phyloP scores from a whole-genome alignment of 2,888 invertebrate species.

The Molanna angustata region DNA sequence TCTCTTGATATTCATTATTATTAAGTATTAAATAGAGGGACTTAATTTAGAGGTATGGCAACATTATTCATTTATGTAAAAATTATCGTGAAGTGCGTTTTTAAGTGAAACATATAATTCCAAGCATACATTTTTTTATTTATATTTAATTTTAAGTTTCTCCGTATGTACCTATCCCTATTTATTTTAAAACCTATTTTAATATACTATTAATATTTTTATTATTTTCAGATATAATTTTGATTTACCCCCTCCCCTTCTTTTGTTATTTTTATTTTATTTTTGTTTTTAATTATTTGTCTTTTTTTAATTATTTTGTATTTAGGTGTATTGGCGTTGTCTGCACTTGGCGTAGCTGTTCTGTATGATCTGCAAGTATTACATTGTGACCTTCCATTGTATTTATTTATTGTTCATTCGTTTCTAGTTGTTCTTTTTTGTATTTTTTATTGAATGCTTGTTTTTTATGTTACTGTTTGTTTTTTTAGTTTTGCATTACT shows the following conservation, averaged over 20 bases:
- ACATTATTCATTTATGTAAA: too few species aligned
- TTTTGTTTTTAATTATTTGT: constrained; percentile 31
- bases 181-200: too few species aligned
- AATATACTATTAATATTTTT: too few species aligned
- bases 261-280: constrained; percentile 38
- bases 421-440: constrained; percentile 37
- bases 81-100: too few species aligned
- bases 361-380: constrained; percentile 22
- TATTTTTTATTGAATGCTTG: constrained; percentile 21
- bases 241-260: constrained; percentile 25
- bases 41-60: too few species aligned
- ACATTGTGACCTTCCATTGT: constrained; percentile 34
- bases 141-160: too few species aligned
- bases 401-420: constrained; percentile 38
- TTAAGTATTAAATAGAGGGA: too few species aligned
- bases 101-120: too few species aligned
- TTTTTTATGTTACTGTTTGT: constrained; percentile 36
- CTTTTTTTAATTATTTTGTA: constrained; percentile 36
- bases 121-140: too few species aligned
- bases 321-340: constrained; percentile 23
- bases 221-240: constrained; percentile 33
- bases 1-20: too few species aligned
- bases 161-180: too few species aligned
- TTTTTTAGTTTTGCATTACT: too few species aligned
- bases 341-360: constrained; percentile 14